Evolutionary conservation across 35 echinoderm and acorn worm genomes (phyloP), one percentile per base, ranked within the genome.

Genomic region (Apostichopus japonicus): DNA sequence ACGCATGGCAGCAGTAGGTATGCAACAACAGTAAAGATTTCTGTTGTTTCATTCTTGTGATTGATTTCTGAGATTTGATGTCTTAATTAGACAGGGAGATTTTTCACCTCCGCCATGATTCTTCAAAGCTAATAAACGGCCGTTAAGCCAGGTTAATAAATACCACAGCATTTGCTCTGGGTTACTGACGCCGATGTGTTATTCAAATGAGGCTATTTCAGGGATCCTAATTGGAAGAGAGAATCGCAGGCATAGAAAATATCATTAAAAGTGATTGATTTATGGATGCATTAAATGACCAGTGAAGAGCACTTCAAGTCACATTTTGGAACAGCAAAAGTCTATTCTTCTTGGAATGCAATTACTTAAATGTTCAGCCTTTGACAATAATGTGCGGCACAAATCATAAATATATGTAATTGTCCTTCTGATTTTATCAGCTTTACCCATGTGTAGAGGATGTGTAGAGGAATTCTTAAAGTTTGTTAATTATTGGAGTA

Each of bases 121-220:
- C 81, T 54, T 84, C 81, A 23, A 84, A 84, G 81, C 81, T 58
- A 84, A 84, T 84, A 84, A 84, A 84, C 81, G 54, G 81, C 54
- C 6, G 56, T 53, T 53, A 84, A 19, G 81, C 53, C 54, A 57
- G 81, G 81, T 84, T 84, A 84, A 84, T 84, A 84, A 84, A 84
- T 84, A 84, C 55, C 81, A 57, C 54, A 15, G 56, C 54, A 84
- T 84, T 84, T 84, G 81, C 81, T 19, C 81, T 84, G 81, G 53
- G 81, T 84, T 84, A 57, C 11, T 57, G 81, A 84, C 81, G 81
- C 81, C 81, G 56, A 51, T 58, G 54, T 84, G 81, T 84, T 84
- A 84, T 84, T 84, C 81, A 84, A 84, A 84, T 84, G 81, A 84
- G 81, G 81, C 81, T 84, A 57, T 84, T 84, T 57, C 54, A 23